phyloP scores from a whole-genome alignment of 92 coral and sea anemone species.

The Actinernus sp. region DNA sequence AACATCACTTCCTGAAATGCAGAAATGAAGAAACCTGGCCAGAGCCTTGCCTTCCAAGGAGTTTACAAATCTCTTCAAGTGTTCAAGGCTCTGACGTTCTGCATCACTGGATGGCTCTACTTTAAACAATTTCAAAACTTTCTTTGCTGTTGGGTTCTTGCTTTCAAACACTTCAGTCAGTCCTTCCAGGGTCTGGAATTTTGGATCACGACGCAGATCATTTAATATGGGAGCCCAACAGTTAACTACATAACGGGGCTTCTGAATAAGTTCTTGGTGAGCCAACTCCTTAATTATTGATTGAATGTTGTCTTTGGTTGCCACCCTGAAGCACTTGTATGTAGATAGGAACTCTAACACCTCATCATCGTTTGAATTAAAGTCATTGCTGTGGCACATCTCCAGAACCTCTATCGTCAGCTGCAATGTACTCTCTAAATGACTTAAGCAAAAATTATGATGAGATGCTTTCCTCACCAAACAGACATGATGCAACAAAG shows the following conservation, averaged over 20 bases:
- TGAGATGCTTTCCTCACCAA: conserved; percentile 39
- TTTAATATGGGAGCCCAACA: conserved; percentile 29
- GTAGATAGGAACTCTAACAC: conserved; percentile 35
- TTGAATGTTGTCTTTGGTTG: conserved; percentile 20
- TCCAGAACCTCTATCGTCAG: too few relatives aligned
- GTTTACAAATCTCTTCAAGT: conserved; percentile 40
- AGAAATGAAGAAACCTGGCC: conserved; percentile 35
- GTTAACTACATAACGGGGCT: conserved; percentile 28
- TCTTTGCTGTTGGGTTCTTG: conserved; percentile 26
- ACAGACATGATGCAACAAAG: conserved; percentile 44
- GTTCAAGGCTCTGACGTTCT: conserved; percentile 37
- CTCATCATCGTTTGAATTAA: conserved; percentile 40
- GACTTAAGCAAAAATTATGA: conserved; percentile 38
- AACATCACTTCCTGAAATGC: conserved; percentile 47
- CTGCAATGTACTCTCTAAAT: too few relatives aligned
- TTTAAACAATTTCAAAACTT: conserved; percentile 10
- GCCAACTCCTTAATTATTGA: conserved; percentile 13
- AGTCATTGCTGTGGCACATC: too few relatives aligned
- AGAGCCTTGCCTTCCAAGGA: conserved; percentile 36
- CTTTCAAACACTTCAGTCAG: conserved; percentile 17
- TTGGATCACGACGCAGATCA: conserved; percentile 16
- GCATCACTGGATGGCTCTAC: conserved; percentile 16
- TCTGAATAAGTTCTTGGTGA: conserved; percentile 46
- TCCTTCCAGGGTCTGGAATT: conserved; percentile 15
- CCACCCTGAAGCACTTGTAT: conserved; percentile 29